phyloP scores from a whole-genome alignment of 2,888 invertebrate genomes.

The Leucophora obtusa region DNA sequence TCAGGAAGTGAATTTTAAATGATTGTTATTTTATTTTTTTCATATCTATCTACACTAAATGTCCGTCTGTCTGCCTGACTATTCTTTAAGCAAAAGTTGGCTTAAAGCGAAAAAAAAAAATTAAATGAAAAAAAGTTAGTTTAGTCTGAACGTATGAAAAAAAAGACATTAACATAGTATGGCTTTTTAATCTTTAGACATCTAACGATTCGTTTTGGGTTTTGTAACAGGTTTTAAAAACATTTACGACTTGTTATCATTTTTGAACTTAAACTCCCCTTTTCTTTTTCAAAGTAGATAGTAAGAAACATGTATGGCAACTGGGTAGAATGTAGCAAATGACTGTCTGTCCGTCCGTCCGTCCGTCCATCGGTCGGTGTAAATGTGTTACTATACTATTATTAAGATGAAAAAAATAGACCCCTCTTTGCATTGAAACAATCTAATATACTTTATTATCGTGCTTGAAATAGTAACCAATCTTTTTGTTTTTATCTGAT shows the following conservation, averaged over 20 bases:
- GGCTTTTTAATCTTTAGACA: constrained; percentile 37
- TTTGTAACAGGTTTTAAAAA: constrained; percentile 53
- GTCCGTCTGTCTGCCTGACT: neutral
- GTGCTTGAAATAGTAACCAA: constrained; percentile 23
- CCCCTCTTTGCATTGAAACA: constrained; percentile 6
- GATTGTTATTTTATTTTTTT: constrained; percentile 31
- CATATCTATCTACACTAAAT: neutral
- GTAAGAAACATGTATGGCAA: constrained; percentile 5
- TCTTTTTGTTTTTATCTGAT: constrained; percentile 34
- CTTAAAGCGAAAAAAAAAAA: constrained; percentile 20
- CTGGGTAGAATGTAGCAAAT: neutral
- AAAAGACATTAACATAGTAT: constrained; percentile 8
- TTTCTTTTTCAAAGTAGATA: neutral
- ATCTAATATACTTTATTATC: constrained; percentile 27
- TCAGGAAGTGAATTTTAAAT: constrained; percentile 64
- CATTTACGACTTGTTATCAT: constrained; percentile 50
- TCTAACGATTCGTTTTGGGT: constrained; percentile 37
- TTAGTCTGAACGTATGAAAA: constrained; percentile 1
- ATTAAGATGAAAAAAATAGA: neutral
- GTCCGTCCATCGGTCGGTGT: neutral
- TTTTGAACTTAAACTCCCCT: constrained; percentile 37
- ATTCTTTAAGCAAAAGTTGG: constrained; percentile 1
- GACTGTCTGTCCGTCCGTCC: no score
- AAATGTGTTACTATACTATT: constrained; percentile 9
- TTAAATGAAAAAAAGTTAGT: constrained; percentile 31